These are phyloP conservation scores for Cyprinella venusta DNA, from an alignment of 2,797 vertebrate species.

Conservation along the genomic window DNA sequence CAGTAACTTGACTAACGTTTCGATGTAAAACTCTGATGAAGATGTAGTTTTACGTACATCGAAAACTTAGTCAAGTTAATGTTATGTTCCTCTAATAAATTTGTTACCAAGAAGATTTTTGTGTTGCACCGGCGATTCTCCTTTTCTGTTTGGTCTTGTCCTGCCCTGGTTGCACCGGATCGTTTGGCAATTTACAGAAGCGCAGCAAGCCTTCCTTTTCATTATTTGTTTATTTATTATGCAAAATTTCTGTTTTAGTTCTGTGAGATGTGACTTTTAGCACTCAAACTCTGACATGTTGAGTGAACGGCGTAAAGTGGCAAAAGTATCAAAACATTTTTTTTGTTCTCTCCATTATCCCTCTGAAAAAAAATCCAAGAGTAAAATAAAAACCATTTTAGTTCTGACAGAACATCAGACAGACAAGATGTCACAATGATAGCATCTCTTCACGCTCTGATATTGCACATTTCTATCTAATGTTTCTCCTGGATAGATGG, in stretches of 20 bases:
- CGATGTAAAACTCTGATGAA: no score
- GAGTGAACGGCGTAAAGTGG: background rate
- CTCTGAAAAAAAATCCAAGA: background rate
- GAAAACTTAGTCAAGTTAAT: no score
- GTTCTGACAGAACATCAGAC: background rate
- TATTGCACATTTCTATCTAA: constrained; percentile 22
- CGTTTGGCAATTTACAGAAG: no score
- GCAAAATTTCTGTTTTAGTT: background rate
- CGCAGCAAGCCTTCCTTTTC: no score
- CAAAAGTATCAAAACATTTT: background rate
- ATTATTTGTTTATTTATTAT: background rate
- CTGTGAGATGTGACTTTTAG: background rate
- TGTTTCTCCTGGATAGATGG: constrained; percentile 21
- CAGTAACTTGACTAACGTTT: no score
- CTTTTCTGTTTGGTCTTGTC: no score
- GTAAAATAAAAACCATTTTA: background rate
- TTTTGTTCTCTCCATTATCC: background rate
- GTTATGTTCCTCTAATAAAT: no score
- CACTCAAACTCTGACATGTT: background rate
- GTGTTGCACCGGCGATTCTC: no score
- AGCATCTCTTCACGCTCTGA: background rate
- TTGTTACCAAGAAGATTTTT: no score
- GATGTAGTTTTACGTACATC: no score
- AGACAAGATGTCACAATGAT: constrained; percentile 10
- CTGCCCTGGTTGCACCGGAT: no score